phyloP scores from a whole-genome alignment of 2,888 invertebrate species.

The Spisula subtruncata region DNA sequence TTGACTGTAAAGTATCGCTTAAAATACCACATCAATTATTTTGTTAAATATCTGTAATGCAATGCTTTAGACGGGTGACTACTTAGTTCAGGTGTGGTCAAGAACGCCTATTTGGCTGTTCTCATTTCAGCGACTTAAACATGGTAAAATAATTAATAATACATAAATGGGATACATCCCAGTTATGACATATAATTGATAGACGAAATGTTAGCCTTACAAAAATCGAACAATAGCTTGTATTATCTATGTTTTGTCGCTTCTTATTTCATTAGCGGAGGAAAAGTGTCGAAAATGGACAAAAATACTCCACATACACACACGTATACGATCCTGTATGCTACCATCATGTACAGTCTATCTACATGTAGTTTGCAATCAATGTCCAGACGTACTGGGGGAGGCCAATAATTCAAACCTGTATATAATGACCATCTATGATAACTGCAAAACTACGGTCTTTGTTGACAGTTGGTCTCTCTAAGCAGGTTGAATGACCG shows the following conservation, averaged over 20 bases:
- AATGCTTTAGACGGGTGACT: too few species aligned
- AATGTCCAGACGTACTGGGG: not conserved
- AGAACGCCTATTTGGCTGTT: too few species aligned
- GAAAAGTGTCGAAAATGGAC: not conserved
- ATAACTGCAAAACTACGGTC: too few species aligned
- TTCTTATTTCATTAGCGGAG: not conserved
- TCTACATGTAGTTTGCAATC: not conserved
- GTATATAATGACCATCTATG: too few species aligned
- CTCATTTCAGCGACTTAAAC: too few species aligned
- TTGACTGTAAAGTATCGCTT: too few species aligned
- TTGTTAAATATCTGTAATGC: too few species aligned
- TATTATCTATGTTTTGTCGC: not conserved
- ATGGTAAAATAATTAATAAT: not conserved
- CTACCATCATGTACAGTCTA: not conserved
- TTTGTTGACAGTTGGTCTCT: too few species aligned
- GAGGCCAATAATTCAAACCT: too few species aligned
- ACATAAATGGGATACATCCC: not conserved
- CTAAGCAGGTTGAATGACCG: too few species aligned
- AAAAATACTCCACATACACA: not conserved
- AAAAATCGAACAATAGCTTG: not conserved
- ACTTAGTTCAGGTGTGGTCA: too few species aligned
- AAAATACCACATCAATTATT: too few species aligned
- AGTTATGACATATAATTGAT: conserved; percentile 8
- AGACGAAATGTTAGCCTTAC: not conserved
- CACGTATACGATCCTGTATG: not conserved